Conservation (phyloP, 2,113 vertebrate genomes). For the Corythoichthys haematopterus region DNA sequence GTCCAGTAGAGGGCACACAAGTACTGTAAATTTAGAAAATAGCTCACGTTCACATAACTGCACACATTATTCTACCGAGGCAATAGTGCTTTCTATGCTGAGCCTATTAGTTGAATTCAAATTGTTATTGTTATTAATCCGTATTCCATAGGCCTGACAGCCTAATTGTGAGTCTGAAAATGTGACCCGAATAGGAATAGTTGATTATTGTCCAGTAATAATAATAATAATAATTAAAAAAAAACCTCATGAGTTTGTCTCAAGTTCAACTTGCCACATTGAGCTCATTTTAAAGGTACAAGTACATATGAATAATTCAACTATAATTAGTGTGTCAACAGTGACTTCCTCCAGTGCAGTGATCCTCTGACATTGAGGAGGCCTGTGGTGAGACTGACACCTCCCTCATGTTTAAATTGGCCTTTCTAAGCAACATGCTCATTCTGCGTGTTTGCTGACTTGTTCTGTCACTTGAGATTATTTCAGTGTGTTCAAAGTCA, state of each 20-base stretch:
- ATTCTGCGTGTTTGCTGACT: constrained; percentile 1
- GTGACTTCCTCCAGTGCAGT: constrained; percentile 58
- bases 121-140: constrained; percentile 29
- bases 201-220: constrained; percentile 25
- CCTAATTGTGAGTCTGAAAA: constrained; percentile 29
- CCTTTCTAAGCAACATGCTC: constrained; percentile 31
- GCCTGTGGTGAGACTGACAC: constrained; percentile 40
- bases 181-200: constrained; percentile 24
- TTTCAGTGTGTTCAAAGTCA: not conserved
- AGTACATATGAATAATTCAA: constrained; percentile 66
- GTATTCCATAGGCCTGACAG: constrained; percentile 13
- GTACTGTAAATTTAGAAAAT: constrained; percentile 18
- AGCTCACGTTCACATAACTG: not conserved
- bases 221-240: constrained; percentile 24
- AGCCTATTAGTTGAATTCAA: constrained; percentile 19
- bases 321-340: constrained; percentile 68
- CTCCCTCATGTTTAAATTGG: constrained; percentile 51
- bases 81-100: constrained; percentile 11
- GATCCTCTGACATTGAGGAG: constrained; percentile 54
- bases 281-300: constrained; percentile 39
- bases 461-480: not conserved
- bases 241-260: not conserved
- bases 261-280: constrained; percentile 32
- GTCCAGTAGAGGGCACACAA: constrained; percentile 66
- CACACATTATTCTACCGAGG: constrained; percentile 22